phyloP scores from a whole-genome alignment of 2,797 vertebrate species.

The Myiotriccus ornatus region DNA sequence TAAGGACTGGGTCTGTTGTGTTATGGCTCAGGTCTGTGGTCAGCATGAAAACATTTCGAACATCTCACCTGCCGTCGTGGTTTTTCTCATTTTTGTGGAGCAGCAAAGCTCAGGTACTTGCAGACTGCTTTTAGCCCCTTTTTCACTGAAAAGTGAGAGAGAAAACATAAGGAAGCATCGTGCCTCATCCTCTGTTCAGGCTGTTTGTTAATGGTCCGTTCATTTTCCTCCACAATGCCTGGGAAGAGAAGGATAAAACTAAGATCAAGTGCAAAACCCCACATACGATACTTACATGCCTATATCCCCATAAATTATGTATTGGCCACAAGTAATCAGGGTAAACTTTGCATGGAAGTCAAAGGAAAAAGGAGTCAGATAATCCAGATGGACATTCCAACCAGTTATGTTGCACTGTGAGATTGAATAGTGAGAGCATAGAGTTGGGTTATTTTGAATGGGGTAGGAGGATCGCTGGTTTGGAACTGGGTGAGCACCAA shows the following conservation, averaged over 20 bases:
- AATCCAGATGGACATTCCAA: background rate
- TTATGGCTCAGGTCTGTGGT: background rate
- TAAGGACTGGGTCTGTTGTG: background rate
- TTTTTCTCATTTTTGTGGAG: background rate
- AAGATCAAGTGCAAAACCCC: background rate
- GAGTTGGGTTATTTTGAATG: background rate
- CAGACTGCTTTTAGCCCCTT: background rate
- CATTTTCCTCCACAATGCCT: background rate
- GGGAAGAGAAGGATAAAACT: background rate
- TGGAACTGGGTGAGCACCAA: background rate
- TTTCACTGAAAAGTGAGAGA: background rate
- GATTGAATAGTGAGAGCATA: background rate
- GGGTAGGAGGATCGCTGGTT: background rate
- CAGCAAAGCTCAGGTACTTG: background rate
- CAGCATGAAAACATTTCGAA: background rate
- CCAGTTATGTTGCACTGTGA: background rate
- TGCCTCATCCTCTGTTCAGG: accelerated
- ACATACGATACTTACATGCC: accelerated
- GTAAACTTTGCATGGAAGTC: background rate
- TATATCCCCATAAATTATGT: background rate
- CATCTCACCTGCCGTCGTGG: background rate
- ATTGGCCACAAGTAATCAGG: background rate
- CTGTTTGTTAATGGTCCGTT: background rate
- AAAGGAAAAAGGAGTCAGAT: background rate
- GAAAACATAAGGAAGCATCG: background rate